Evolutionary conservation across 2,113 vertebrate species (phyloP).

Genomic region (Larimichthys polyactis): DNA sequence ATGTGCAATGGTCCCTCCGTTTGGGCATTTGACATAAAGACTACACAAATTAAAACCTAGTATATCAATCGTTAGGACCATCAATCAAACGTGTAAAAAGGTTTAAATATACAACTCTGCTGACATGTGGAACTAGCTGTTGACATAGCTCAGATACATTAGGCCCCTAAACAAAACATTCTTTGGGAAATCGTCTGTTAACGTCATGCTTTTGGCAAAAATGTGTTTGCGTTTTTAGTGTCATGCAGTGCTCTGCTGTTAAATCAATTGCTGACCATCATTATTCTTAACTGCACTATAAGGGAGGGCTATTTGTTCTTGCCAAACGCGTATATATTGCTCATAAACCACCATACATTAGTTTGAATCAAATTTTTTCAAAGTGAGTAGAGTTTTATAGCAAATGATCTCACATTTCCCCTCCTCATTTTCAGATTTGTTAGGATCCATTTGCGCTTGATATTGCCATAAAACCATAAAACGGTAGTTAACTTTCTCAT

Average conservation of each 20-base stretch:
- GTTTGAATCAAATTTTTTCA: neutral
- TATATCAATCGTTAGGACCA: slow-evolving; percentile 57
- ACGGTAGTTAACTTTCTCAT: slow-evolving; percentile 28
- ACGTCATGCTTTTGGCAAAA: slow-evolving; percentile 58
- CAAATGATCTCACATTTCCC: slow-evolving; percentile 19
- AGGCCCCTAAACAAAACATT: slow-evolving; percentile 71
- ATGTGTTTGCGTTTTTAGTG: slow-evolving; percentile 49
- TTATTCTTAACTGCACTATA: slow-evolving; percentile 55
- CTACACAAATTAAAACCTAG: slow-evolving; percentile 50
- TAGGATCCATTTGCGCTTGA: slow-evolving; percentile 44
- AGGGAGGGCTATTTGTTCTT: slow-evolving; percentile 42
- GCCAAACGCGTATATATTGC: slow-evolving; percentile 33
- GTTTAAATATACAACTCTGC: slow-evolving; percentile 68
- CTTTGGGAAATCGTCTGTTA: slow-evolving; percentile 66
- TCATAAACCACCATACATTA: slow-evolving; percentile 27
- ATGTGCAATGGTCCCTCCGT: slow-evolving; percentile 31
- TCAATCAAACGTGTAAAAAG: slow-evolving; percentile 64
- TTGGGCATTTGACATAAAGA: slow-evolving; percentile 60
- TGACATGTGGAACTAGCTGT: slow-evolving; percentile 72
- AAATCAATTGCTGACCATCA: slow-evolving; percentile 53
- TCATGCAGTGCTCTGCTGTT: slow-evolving; percentile 54
- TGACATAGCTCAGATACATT: slow-evolving; percentile 70
- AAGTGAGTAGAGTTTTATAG: slow-evolving; percentile 9
- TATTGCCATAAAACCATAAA: slow-evolving; percentile 23
- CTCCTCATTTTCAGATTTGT: slow-evolving; percentile 35